These are phyloP conservation scores for Hypsibius dujardini DNA, from an alignment of 1,140 invertebrate genomes.

Conservation along the genomic window DNA sequence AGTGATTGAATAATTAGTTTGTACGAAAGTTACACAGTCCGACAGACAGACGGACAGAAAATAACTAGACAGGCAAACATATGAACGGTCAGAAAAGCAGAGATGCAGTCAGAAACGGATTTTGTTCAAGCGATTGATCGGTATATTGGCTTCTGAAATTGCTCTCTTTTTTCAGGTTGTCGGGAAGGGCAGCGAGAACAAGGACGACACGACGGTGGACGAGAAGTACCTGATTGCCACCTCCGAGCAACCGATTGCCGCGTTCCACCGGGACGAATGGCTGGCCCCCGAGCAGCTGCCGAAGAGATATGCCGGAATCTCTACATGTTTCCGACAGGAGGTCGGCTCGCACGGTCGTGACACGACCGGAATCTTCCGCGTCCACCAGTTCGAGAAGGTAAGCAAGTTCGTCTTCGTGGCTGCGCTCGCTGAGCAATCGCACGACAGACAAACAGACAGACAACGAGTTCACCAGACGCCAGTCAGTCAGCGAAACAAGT, in stretches of 20 bases:
- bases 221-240: conserved; percentile 99
- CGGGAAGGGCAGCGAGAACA: conserved; percentile 75
- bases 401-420: conserved; percentile 19
- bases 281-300: conserved; percentile 64
- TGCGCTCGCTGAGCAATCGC: too few relatives aligned
- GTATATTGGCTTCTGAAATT: too few relatives aligned
- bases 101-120: too few relatives aligned
- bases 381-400: conserved; percentile 99
- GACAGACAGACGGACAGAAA: too few relatives aligned
- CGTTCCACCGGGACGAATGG: conserved; percentile 93
- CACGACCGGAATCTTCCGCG: conserved; percentile 93
- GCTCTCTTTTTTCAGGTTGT: conserved; percentile 42
- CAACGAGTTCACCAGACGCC: too few relatives aligned
- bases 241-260: conserved; percentile 97
- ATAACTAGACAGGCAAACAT: too few relatives aligned
- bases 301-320: conserved; percentile 81
- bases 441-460: too few relatives aligned
- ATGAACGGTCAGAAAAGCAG: too few relatives aligned
- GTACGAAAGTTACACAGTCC: too few relatives aligned
- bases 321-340: conserved; percentile 97
- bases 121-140: too few relatives aligned
- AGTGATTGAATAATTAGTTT: too few relatives aligned
- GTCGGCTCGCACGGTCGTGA: conserved; percentile 95
- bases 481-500: too few relatives aligned
- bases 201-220: conserved; percentile 55